These are phyloP conservation scores for Meloe dianella DNA, from an alignment of 2,888 invertebrate species.

Conservation along the genomic window DNA sequence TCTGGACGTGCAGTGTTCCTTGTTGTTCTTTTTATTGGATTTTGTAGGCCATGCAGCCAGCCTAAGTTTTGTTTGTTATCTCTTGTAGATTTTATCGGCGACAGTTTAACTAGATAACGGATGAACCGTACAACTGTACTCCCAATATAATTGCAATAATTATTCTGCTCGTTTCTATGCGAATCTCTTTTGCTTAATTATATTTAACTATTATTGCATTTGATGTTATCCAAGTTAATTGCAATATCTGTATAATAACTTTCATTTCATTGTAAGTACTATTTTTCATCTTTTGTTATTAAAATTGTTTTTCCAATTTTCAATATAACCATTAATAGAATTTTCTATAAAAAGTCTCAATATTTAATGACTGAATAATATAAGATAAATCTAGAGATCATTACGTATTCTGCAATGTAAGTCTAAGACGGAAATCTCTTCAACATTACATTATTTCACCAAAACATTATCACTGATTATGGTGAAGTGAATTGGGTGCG, in stretches of 20 bases:
- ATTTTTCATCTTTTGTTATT: background rate
- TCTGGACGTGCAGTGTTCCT: background rate
- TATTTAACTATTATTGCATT: slow-evolving; percentile 14
- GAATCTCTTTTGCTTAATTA: slow-evolving; percentile 17
- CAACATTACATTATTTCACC: slow-evolving; percentile 5
- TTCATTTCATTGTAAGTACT: background rate
- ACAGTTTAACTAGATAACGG: slow-evolving; percentile 11
- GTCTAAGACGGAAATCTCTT: background rate
- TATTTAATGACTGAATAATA: background rate
- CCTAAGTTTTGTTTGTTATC: background rate
- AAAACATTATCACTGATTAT: slow-evolving; percentile 24
- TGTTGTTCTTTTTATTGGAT: slow-evolving; percentile 17
- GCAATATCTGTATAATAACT: background rate
- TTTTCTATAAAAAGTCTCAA: background rate
- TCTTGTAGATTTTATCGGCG: background rate
- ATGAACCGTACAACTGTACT: background rate
- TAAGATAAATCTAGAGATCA: background rate
- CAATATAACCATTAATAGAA: background rate
- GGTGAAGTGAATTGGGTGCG: slow-evolving; percentile 17
- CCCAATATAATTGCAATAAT: slow-evolving; percentile 16
- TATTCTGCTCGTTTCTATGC: slow-evolving; percentile 4
- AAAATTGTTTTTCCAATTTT: no score
- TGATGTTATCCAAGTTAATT: slow-evolving; percentile 14
- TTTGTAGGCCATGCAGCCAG: slow-evolving; percentile 15
- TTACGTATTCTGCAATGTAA: background rate